Percentiles rank a stretch among this genome's conserved stretches.
These are phyloP conservation scores for Hipposideros armiger DNA, from an alignment of 2,113 vertebrate genomes.

Conservation along the genomic window DNA sequence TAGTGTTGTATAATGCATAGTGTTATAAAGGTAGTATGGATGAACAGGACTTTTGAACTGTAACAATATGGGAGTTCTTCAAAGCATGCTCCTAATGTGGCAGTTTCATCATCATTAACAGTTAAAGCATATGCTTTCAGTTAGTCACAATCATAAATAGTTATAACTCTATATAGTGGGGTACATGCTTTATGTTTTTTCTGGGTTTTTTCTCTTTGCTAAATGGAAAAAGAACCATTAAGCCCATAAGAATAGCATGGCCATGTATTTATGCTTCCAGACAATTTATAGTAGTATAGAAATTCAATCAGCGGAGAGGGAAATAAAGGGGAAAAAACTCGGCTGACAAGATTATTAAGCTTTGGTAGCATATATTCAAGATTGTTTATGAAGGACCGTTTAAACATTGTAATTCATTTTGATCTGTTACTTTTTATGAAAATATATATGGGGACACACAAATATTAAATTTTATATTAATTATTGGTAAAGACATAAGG, in stretches of 20 bases:
- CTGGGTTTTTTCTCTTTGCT: constrained; percentile 15
- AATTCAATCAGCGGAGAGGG: constrained; percentile 44
- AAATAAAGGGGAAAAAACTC: constrained; percentile 7
- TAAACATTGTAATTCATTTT: constrained; percentile 32
- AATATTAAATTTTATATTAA: constrained; percentile 45
- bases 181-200: constrained; percentile 71
- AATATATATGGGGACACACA: constrained; percentile 38
- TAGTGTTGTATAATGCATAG: constrained; percentile 73
- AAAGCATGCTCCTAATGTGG: constrained; percentile 79
- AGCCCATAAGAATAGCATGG: background rate
- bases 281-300: constrained; percentile 37
- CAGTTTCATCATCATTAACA: constrained; percentile 85
- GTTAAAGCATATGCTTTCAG: constrained; percentile 84
- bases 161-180: constrained; percentile 72
- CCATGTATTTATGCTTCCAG: constrained; percentile 17
- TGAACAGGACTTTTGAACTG: constrained; percentile 82
- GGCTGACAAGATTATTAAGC: constrained; percentile 58
- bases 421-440: constrained; percentile 58
- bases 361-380: constrained; percentile 36
- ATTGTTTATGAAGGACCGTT: constrained; percentile 48
- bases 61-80: constrained; percentile 84
- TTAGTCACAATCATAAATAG: constrained; percentile 74
- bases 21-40: constrained; percentile 76
- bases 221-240: constrained; percentile 55
- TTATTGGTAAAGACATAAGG: constrained; percentile 18